Conservation (phyloP, 2,113 vertebrate species). For the Bambusicola thoracicus region DNA sequence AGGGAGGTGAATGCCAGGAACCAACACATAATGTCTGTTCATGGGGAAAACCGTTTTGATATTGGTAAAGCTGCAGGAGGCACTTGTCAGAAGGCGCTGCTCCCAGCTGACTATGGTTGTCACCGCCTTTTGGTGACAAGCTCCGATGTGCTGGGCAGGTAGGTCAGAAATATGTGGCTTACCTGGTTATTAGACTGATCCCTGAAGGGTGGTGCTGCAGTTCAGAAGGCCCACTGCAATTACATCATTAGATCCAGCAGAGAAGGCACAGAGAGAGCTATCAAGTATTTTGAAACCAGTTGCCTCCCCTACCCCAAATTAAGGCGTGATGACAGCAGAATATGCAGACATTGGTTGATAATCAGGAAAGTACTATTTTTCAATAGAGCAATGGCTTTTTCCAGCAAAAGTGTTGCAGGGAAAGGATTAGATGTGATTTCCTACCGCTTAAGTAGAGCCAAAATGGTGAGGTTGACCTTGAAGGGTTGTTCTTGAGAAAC, state of each 20-base stretch:
- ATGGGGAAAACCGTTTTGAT: not conserved
- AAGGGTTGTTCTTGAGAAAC: not conserved
- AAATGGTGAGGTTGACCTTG: not conserved
- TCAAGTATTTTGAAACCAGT: not conserved
- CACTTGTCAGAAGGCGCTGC: not conserved
- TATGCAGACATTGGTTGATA: rapidly evolving
- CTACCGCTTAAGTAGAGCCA: not conserved
- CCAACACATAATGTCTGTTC: not conserved
- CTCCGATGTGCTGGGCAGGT: not conserved
- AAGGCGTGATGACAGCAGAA: rapidly evolving
- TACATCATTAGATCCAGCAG: not conserved
- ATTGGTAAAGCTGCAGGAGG: not conserved
- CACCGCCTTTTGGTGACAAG: not conserved
- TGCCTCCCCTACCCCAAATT: not conserved
- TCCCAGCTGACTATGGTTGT: not conserved
- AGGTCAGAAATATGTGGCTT: rapidly evolving
- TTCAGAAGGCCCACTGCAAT: not conserved
- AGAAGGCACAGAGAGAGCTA: not conserved
- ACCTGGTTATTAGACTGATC: not conserved
- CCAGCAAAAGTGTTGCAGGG: not conserved
- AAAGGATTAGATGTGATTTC: not conserved
- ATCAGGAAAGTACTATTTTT: not conserved
- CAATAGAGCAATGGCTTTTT: not conserved
- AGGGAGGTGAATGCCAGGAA: not conserved
- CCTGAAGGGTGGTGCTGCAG: not conserved